phyloP scores from a whole-genome alignment of 2,113 vertebrate genomes.

The Oreochromis spilurus region DNA sequence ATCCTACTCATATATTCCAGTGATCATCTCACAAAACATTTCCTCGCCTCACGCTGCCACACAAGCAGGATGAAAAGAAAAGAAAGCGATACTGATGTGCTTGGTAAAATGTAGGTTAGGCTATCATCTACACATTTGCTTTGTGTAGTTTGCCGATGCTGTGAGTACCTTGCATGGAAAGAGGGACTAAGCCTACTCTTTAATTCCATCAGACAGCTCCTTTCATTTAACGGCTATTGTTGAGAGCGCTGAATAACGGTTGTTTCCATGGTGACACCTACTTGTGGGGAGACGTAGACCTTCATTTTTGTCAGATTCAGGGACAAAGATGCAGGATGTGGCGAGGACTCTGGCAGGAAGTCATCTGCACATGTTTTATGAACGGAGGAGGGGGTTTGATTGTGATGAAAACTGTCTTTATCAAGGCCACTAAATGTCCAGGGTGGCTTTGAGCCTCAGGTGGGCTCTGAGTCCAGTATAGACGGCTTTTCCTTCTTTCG shows the following conservation, averaged over 20 bases:
- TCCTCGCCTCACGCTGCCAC: neutral
- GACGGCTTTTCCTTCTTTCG: neutral
- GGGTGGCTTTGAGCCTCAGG: neutral
- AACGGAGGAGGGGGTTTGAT: slow-evolving; percentile 33
- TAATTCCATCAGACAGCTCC: slow-evolving; percentile 61
- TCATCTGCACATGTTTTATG: slow-evolving; percentile 8
- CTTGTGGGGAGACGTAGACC: slow-evolving; percentile 58
- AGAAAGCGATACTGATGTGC: neutral
- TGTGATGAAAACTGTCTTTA: neutral
- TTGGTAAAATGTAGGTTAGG: slow-evolving; percentile 4
- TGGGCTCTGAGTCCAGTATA: neutral
- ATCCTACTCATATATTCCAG: neutral
- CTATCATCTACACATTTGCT: slow-evolving; percentile 9
- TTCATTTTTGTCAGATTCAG: slow-evolving; percentile 63
- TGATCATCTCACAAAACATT: neutral
- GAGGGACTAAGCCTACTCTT: slow-evolving; percentile 45
- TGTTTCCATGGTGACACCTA: slow-evolving; percentile 76
- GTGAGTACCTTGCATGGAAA: slow-evolving; percentile 24
- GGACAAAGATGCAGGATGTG: slow-evolving; percentile 43
- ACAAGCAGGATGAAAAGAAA: neutral
- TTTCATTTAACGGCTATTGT: slow-evolving; percentile 70
- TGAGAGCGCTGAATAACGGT: slow-evolving; percentile 57
- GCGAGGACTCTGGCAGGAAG: slow-evolving; percentile 7
- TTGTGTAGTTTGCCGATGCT: neutral
- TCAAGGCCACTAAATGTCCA: neutral